Evolutionary conservation across 2,888 invertebrate species (phyloP).

Genomic region (Drosophila pullipes): DNA sequence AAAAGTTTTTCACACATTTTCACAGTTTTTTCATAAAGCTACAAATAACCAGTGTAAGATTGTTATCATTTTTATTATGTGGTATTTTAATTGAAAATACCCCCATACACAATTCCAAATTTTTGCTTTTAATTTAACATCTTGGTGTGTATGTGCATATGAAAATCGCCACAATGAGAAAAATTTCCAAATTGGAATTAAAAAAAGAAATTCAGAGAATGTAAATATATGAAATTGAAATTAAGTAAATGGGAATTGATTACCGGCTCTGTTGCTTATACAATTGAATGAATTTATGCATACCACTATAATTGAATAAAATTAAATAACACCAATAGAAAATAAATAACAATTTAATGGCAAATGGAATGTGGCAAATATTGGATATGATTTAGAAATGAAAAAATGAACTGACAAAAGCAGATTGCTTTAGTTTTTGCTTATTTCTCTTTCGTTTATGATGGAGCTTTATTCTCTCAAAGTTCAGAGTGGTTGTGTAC

Average conservation of each 20-base stretch:
- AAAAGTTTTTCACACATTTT: constrained; percentile 10
- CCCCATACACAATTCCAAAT: not conserved
- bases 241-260: not conserved
- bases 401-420: not conserved
- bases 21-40: not conserved
- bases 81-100: not conserved
- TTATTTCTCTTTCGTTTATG: no score
- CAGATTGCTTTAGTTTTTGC: not conserved
- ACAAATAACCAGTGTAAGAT: not conserved
- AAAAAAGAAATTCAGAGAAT: not conserved
- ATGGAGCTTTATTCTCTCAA: not conserved
- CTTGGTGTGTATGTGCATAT: not conserved
- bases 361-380: not conserved
- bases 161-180: not conserved
- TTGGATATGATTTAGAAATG: not conserved
- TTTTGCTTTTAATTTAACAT: not conserved
- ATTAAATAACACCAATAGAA: not conserved
- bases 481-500: not conserved
- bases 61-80: constrained; percentile 9
- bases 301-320: not conserved
- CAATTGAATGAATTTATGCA: not conserved
- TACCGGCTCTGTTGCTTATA: not conserved
- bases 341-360: not conserved
- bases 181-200: not conserved
- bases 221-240: not conserved